phyloP scores from a whole-genome alignment of 2,113 vertebrate species.

The Deroptyus accipitrinus region DNA sequence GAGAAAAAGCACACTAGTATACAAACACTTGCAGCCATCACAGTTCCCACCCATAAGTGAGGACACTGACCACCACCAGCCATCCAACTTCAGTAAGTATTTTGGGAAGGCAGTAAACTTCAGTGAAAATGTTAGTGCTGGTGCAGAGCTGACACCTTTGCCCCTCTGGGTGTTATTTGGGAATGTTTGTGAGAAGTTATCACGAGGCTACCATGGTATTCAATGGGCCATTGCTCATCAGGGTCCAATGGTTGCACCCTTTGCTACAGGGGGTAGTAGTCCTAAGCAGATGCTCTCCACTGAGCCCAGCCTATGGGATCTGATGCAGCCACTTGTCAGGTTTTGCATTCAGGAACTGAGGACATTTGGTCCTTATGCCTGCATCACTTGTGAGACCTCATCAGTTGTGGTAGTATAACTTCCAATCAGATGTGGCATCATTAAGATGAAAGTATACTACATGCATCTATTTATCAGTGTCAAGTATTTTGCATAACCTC shows the following conservation, averaged over 20 bases:
- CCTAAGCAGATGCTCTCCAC: not conserved
- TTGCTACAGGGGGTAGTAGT: not conserved
- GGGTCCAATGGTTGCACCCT: not conserved
- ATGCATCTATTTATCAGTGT: not conserved
- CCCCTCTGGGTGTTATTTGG: not conserved
- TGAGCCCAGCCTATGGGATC: not conserved
- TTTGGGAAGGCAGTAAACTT: not conserved
- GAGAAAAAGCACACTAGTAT: not conserved
- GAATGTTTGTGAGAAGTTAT: not conserved
- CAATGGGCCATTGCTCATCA: no score
- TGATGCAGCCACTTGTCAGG: accelerated
- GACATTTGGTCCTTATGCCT: not conserved
- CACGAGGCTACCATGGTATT: not conserved
- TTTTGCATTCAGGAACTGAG: not conserved
- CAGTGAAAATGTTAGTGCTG: not conserved
- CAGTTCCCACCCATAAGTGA: not conserved
- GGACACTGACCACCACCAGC: not conserved
- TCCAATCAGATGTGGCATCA: not conserved
- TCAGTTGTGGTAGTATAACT: not conserved
- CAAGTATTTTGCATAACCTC: not conserved
- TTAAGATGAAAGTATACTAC: not conserved
- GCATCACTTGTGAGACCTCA: not conserved
- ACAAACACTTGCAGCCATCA: not conserved
- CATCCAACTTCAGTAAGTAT: not conserved
- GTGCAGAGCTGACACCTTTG: not conserved